Conservation (phyloP, 2,113 vertebrate genomes). For the Bucco capensis region DNA sequence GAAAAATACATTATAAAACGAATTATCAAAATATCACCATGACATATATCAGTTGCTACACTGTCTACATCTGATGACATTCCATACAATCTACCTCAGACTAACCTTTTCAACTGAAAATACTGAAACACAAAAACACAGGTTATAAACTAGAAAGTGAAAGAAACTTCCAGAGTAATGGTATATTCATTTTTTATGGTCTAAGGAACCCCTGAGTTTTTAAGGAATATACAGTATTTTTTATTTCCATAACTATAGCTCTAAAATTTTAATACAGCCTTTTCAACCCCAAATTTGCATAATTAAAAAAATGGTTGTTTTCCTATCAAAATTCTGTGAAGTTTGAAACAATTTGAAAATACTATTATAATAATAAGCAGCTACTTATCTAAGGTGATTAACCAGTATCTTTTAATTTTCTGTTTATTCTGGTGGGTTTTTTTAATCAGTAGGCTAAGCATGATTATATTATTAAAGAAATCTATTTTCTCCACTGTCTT, state of each 20-base stretch:
- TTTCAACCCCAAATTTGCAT: background rate
- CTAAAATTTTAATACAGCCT: background rate
- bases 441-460: background rate
- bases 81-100: background rate
- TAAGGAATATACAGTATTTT: background rate
- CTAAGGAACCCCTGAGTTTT: background rate
- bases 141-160: background rate
- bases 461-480: background rate
- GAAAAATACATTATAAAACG: background rate
- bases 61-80: background rate
- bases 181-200: background rate
- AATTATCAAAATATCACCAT: background rate
- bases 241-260: background rate
- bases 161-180: background rate
- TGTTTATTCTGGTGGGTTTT: background rate
- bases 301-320: background rate
- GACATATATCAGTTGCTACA: background rate
- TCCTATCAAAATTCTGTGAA: background rate
- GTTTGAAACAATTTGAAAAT: background rate
- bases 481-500: background rate
- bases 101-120: slow-evolving; percentile 2
- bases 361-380: background rate
- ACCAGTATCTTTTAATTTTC: background rate
- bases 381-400: background rate
- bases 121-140: background rate